Evolutionary conservation across 2,797 vertebrate genomes (phyloP), one percentile per base, ranked within the genome.

Genomic region (Orestias chungarensis): DNA sequence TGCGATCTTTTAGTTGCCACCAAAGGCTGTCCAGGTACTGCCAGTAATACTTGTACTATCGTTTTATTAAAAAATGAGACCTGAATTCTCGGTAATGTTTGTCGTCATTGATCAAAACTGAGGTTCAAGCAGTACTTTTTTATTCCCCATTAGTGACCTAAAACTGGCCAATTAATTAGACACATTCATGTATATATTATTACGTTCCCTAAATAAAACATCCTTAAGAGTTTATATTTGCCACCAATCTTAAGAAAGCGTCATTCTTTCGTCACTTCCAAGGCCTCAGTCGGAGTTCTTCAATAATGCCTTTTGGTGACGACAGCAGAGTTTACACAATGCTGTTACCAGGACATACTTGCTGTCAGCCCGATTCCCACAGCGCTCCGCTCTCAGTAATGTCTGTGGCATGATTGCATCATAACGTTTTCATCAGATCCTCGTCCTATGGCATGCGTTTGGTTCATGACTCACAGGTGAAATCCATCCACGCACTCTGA

Each of bases 351-450:
- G 86, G 66, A 75, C 73, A 33, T 72, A 47, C 74, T 80, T 15
- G 17, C 65, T 75, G 85, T 86, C 75, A 74, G 77, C 73, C 68
- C 18, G 76, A 86, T 88, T 70, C 86, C 81, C 40, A 33, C 27
- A 17, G 80, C 20, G 9, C 75, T 84, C 68, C 61, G 68, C 73
- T 82, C 73, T 43, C 27, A n/a, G 74, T 76, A 65, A 88, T 71
- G 57, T 83, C 80, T 71, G 6, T 49, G 79, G 82, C 87, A 87
- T 17, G 54, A 86, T 89, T 87, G 86, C 86, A 82, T 90, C 89
- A 92, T 85, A 77, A 79, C 88, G 88, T 91, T 87, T 89, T 86
- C 81, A 84, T 83, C 78, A 80, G 66, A 87, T 79, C 72, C 71
- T 75, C 69, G 81, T 85, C 85, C 73, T 86, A 84, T 87, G 87